Base-by-base conservation (phyloP, 1,140 invertebrate species). In the Asbolus verrucosus region DNA sequence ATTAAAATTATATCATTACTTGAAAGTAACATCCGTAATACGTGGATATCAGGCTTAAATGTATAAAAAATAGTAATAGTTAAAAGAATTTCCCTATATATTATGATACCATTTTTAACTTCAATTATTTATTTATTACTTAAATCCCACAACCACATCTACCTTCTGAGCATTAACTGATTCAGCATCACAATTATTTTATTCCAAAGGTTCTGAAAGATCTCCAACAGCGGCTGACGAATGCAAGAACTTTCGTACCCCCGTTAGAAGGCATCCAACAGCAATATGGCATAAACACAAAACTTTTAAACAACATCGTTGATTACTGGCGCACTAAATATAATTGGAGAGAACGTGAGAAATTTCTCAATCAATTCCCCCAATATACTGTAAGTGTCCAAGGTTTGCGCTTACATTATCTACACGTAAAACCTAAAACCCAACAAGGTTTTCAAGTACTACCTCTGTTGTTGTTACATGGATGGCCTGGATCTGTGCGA, bases 401-500 rank as follows among this genome's bases (percentile, higher is more conserved):
- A 82, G 90, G 84, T 14, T 16, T 66, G 9, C 39, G 88, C 46
- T 83, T 92, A 74, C 86, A 93, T 76, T 91, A 87, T 73, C 81
- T 89, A 41, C 87, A 86, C 24, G 84, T 88, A 0, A 88, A 87
- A 67, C 87, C 89, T 0, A 72, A 80, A 75, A 73, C 81, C 80
- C 14, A 81, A 6, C 59, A 46, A 61, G 36, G 54, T n/a, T n/a
- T 60, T 14, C 72, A 75, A 63, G 72, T 78, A 2, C 5, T 76
- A 6, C 92, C 92, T 0, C 60, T 95, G 14, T 75, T 97, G 0
- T 15, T 97, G 0, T 75, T 94, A 1, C 95, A 97, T 76, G 95
- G 95, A n/a, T 98, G 95, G 95, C 95, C 95, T 1, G 94, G 95
- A 21, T 93, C 92, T 0, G 85, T 96, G 1, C 84, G 91, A 4